phyloP scores from a whole-genome alignment of 2,113 vertebrate species.

The Vidua chalybeata region DNA sequence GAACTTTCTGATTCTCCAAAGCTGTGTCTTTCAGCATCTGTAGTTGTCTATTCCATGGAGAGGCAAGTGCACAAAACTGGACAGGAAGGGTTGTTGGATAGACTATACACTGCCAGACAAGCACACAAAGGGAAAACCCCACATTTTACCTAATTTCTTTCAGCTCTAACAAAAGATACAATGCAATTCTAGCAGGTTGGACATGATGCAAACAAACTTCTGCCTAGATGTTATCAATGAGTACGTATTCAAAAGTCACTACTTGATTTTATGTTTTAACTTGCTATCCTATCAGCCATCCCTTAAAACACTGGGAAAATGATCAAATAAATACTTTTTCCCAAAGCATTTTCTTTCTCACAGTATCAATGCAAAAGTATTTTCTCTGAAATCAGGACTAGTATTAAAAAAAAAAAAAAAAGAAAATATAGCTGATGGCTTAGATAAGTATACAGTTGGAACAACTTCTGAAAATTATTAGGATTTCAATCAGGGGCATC shows the following conservation, averaged over 20 bases:
- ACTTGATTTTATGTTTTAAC: background rate
- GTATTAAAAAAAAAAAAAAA: background rate
- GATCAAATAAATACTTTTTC: background rate
- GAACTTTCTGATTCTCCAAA: background rate
- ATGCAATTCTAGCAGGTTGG: background rate
- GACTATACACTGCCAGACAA: background rate
- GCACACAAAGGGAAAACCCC: background rate
- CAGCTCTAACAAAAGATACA: background rate
- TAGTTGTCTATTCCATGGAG: background rate
- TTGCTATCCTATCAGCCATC: background rate
- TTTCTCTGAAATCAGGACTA: background rate
- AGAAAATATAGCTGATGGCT: background rate
- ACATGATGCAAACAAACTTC: background rate
- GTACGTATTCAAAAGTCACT: background rate
- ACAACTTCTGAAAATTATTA: background rate
- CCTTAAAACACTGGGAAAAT: background rate
- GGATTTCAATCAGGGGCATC: background rate
- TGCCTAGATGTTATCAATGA: background rate
- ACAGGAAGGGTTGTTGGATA: accelerated
- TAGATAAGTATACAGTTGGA: background rate
- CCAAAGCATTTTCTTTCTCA: background rate
- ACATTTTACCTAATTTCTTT: background rate
- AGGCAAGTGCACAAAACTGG: background rate
- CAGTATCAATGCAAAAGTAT: background rate
- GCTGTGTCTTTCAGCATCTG: background rate